Conservation (phyloP, 2,888 invertebrate genomes). For the Himalopsyche anomala region DNA sequence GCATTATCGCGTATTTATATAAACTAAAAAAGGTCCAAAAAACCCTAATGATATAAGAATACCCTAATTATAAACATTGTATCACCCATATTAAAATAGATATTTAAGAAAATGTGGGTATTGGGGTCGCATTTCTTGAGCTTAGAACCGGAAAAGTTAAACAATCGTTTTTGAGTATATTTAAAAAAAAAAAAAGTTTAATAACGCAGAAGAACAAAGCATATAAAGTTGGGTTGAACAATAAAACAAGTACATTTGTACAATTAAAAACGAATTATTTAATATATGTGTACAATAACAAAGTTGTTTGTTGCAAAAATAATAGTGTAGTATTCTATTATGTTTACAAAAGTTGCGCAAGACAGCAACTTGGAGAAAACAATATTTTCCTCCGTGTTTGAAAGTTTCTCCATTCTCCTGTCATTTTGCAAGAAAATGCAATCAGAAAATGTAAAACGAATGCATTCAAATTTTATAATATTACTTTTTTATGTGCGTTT, state of each 20-base stretch:
- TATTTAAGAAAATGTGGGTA: too few species aligned
- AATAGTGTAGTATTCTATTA: slow-evolving; percentile 7
- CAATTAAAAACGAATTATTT: not conserved
- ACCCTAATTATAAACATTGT: too few species aligned
- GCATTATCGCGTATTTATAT: too few species aligned
- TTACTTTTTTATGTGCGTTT: slow-evolving; percentile 57
- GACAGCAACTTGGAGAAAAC: slow-evolving; percentile 34
- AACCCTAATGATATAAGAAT: too few species aligned
- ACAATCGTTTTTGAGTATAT: too few species aligned
- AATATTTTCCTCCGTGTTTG: slow-evolving; percentile 42
- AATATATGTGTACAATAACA: not conserved
- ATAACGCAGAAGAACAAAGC: too few species aligned
- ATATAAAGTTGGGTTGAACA: not conserved
- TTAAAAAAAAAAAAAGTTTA: too few species aligned
- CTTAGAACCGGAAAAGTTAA: too few species aligned
- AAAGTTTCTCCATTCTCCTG: slow-evolving; percentile 59
- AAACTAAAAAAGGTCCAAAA: too few species aligned
- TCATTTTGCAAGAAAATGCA: slow-evolving; percentile 56
- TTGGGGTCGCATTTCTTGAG: too few species aligned
- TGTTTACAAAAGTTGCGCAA: not conserved
- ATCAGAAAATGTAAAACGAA: slow-evolving; percentile 60
- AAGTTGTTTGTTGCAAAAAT: slow-evolving; percentile 8
- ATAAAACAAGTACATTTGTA: not conserved
- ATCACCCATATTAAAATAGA: too few species aligned
- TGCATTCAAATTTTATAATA: slow-evolving; percentile 60